Evolutionary conservation across 2,888 invertebrate genomes (phyloP), one percentile per base, ranked within the genome.

Genomic region (Tetheella fluctuosa): DNA sequence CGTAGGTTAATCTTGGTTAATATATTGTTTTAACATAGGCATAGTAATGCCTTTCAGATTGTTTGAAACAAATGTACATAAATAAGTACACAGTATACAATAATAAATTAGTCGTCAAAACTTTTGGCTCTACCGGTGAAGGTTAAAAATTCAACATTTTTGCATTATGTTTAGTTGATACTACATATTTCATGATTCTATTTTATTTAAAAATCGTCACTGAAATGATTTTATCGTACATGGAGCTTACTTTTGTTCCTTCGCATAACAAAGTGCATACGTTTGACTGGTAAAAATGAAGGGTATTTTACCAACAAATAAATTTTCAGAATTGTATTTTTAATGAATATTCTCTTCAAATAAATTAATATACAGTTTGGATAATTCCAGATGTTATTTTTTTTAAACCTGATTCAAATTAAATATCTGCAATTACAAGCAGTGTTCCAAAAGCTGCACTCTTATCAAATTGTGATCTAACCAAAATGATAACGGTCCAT

Each of bases 101-200:
- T n/a, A n/a, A n/a, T n/a, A n/a, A n/a, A n/a, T 48, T 48, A 20
- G 4, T 2, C 10, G 7, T 20, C 0, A 42, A 20, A 48, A 17
- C 20, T 20, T 48, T 17, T 7, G 17, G 20, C 20, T 20, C 20
- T 17, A 7, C 48, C 20, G 12, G 1, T 20, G 48, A 10, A 20
- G 20, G 48, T 48, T 48, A 48, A 48, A 48, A 48, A 48, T 48
- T 48, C 48, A 48, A 48, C n/a, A 48, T 6, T 20, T 20, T 48
- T 48, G 48, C 48, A 48, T 48, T 48, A 20, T 48, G 48, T n/a
- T n/a, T 39, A n/a, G 39, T 39, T 15, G 10, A 20, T 48, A 8
- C n/a, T 48, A 20, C 48, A 48, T 48, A 10, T 48, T 48, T 20
- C 20, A 48, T 48, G 20, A 48, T 20, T 10, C 20, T 20, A 15